phyloP scores from a whole-genome alignment of 2,113 vertebrate species.

The Gymnarchus niloticus region DNA sequence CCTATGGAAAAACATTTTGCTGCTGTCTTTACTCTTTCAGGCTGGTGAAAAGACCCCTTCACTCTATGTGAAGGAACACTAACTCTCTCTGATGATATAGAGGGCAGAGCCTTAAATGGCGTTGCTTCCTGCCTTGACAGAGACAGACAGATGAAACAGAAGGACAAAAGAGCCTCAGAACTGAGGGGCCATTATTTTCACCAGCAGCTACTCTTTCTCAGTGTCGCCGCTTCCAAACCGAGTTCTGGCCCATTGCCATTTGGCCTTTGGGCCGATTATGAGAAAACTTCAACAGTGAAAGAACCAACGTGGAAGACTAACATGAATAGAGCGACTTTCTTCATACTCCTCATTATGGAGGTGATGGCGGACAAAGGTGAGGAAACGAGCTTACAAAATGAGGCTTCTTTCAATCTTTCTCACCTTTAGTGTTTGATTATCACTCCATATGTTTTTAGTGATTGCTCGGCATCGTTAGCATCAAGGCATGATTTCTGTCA shows the following conservation, averaged over 20 bases:
- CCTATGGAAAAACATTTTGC: neutral
- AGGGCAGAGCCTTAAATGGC: neutral
- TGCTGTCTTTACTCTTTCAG: neutral
- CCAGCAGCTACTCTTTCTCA: neutral
- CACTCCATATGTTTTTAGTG: neutral
- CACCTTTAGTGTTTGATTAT: neutral
- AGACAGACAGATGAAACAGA: neutral
- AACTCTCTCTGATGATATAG: neutral
- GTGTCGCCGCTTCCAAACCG: neutral
- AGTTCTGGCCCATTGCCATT: neutral
- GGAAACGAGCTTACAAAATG: neutral
- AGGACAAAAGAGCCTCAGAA: neutral
- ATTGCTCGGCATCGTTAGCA: neutral
- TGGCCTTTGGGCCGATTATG: neutral
- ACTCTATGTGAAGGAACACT: neutral
- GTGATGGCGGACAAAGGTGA: neutral
- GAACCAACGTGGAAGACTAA: neutral
- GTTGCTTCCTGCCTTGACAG: conserved; percentile 5
- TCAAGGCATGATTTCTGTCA: neutral
- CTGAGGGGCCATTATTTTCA: neutral
- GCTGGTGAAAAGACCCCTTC: neutral
- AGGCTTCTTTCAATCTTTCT: neutral
- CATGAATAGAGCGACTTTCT: neutral
- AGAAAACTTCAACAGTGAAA: neutral
- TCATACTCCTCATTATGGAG: neutral